Conservation (phyloP, 2,888 invertebrate species). For the Phyto melanocephala region DNA sequence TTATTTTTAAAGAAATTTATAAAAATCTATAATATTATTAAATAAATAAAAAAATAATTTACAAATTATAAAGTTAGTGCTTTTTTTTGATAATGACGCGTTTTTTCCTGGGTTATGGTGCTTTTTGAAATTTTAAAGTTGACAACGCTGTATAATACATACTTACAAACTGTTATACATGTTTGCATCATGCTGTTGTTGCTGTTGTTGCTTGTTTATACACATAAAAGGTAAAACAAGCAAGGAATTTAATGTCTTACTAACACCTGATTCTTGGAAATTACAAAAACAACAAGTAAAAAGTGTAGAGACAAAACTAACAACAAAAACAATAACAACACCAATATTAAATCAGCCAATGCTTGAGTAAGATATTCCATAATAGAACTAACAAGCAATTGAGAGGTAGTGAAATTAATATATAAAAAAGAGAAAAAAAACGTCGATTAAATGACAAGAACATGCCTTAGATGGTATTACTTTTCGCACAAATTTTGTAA, state of each 20-base stretch:
- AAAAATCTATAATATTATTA: no score
- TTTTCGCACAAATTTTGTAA: conserved; percentile 33
- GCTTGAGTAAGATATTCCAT: neutral
- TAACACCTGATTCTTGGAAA: conserved; percentile 64
- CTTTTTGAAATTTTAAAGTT: no score
- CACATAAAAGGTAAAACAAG: conserved; percentile 48
- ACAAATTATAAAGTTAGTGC: no score
- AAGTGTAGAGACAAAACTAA: neutral
- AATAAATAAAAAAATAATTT: no score
- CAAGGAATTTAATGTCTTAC: conserved; percentile 56
- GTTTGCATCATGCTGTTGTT: neutral
- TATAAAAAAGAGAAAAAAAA: conserved; percentile 17
- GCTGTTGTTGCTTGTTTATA: neutral
- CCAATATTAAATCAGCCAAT: neutral
- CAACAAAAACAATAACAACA: conserved; percentile 9
- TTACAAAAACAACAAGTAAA: conserved; percentile 49
- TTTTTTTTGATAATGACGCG: no score
- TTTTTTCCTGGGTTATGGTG: no score
- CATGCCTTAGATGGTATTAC: conserved; percentile 19
- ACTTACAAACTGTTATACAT: neutral
- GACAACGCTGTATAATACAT: conserved; percentile 9
- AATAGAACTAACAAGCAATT: neutral
- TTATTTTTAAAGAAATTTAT: no score
- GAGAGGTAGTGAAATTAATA: neutral
- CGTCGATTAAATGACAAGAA: conserved; percentile 40